These are phyloP conservation scores for Megaceryle maxima DNA, from an alignment of 2,113 vertebrate genomes.

Conservation along the genomic window DNA sequence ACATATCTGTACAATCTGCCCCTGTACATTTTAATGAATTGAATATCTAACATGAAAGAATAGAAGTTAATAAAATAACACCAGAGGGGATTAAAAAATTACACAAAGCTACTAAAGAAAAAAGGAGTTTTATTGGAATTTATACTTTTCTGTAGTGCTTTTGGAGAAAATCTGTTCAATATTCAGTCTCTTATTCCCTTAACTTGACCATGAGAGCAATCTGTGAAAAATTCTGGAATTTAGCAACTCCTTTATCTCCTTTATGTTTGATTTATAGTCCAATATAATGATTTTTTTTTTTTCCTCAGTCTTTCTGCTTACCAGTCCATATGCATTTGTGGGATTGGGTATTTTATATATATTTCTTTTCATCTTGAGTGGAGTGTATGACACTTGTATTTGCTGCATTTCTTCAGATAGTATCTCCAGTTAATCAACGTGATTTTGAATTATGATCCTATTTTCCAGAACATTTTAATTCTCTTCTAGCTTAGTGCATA, in stretches of 20 bases:
- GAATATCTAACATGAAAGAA: background rate
- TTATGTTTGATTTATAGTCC: background rate
- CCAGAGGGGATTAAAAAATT: background rate
- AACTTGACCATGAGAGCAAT: background rate
- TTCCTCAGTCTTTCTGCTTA: background rate
- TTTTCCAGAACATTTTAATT: background rate
- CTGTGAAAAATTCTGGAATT: background rate
- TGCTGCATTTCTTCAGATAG: background rate
- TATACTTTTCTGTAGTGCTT: background rate
- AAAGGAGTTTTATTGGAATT: background rate
- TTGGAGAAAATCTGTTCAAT: background rate
- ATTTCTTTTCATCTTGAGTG: background rate
- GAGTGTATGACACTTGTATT: background rate
- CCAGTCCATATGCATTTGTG: background rate
- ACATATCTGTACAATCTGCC: background rate
- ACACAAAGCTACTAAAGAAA: background rate
- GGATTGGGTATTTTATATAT: background rate
- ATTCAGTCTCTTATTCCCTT: background rate
- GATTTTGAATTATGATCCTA: background rate
- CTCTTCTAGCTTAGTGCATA: background rate
- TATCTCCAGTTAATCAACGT: background rate
- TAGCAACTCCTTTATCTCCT: background rate
- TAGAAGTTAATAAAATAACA: background rate
- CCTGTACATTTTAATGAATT: background rate
- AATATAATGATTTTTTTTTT: background rate